Base-by-base conservation (phyloP, 1,140 invertebrate species). In the Euura saliciscinereae region DNA sequence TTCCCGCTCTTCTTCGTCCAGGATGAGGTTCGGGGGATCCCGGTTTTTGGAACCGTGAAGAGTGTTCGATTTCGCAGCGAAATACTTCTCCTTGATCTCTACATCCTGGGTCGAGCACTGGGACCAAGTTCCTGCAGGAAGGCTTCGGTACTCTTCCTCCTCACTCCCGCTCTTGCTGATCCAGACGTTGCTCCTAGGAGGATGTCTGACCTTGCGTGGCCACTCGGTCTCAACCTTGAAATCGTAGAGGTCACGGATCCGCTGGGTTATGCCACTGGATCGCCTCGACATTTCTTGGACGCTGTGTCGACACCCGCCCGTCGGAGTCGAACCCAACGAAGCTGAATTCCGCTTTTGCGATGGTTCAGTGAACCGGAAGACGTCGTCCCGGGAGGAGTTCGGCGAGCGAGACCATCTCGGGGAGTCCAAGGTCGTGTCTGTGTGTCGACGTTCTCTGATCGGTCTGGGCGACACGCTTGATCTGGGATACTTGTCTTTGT, bases 141-240 rank as follows among this genome's bases (percentile, higher is more conserved):
- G 5, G 69, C 46, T 66, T 44, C 4, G 72, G 69, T 8, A 28
- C 42, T 10, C 69, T 0, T 83, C 80, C 0, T 82, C 82, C 13
- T 83, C 82, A 46, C 79, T 83, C 65, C 76, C 80, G 42, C 80
- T 84, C 7, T 81, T 83, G 43, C 78, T 84, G 8, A 81, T 84
- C 83, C 80, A 83, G 0, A 68, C 13, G 13, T 73, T 76, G 0
- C 76, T 75, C 0, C 28, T 70, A 1, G 76, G 74, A 1, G 76
- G 69, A 6, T 75, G 71, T 2, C 68, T 72, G 2, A 78, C 66
- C 6, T 78, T 78, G 43, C 80, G 78, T 8, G 82, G 80, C 78
- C 81, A 81, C 44, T 85, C 82, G 43, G 79, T 81, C 28, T 85
- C 84, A 6, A 77, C 84, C 65, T 84, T 82, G 45, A 85, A 80